Base-by-base conservation (phyloP, 2,888 invertebrate species). In the Microchrysa polita region DNA sequence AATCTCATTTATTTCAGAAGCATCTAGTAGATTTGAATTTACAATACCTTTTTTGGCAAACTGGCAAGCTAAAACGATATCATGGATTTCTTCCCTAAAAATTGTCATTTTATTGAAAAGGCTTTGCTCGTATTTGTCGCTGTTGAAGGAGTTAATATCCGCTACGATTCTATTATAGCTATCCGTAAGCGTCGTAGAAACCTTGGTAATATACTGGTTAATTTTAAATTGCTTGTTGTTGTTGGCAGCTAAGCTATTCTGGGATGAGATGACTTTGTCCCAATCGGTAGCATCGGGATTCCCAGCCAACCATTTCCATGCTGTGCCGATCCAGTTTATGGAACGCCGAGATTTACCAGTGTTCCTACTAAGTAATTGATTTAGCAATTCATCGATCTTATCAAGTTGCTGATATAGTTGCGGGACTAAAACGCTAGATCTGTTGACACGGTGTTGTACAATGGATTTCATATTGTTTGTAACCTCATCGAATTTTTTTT, bases 271-370 rank as follows among this genome's bases (percentile, higher is more conserved):
- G 16, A 61, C 12, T 7, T 42, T 61, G 18, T 61, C 61, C 61
- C 61, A 61, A 16, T 61, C 61, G 18, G 61, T 61, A 18, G 55
- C 5, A 20, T 55, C 55, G 16, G 55, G 55, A 20, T 2, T 55
- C 20, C 22, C 55, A n/a, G 60, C 60, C 12, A 60, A 16, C 60
- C 60, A 60, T 20, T 60, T 60, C 60, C 23, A 60, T 7, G 60
- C 60, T 14, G 60, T 7, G 23, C 60, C 60, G 12, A 60, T 18
- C 55, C 55, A 55, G 18, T 55, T 55, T 55, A 55, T 55, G 16
- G 55, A 27, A 5, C 60, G 5, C 10, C 14, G 20, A 14, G 34
- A 18, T 18, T 5, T 55, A 22, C 10, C 16, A 14, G 14, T 14
- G 12, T 27, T 12, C 34, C 14, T 60, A 16, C 27, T 12, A 9